Evolutionary conservation across 2,113 vertebrate genomes (phyloP).

Genomic region (Colinus virginianus): DNA sequence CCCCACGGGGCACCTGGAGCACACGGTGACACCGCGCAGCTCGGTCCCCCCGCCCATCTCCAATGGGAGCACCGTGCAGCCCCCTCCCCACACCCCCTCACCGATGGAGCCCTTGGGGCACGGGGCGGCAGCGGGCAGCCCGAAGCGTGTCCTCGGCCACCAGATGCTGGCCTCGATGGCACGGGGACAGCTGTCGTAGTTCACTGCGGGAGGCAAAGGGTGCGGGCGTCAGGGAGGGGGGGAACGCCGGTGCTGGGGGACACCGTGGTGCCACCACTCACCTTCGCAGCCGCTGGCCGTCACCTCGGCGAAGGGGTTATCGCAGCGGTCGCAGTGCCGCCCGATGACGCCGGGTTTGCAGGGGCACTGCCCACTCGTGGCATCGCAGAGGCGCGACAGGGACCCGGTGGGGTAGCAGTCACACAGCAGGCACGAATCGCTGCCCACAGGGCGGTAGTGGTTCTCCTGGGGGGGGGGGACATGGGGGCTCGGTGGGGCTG

Average conservation of each 20-base stretch:
- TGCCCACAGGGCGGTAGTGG: conserved; percentile 84
- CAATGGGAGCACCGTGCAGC: not conserved
- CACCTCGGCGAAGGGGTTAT: conserved; percentile 97
- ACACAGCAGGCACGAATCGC: conserved; percentile 86
- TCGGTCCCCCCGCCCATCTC: not conserved
- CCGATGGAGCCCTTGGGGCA: conserved; percentile 92
- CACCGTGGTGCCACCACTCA: conserved; percentile 33
- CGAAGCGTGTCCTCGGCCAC: conserved; percentile 97
- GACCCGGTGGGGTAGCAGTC: conserved; percentile 94
- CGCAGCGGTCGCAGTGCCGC: conserved; percentile 92
- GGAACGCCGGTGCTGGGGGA: no score
- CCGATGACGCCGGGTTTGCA: conserved; percentile 95
- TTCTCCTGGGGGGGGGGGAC: conserved; percentile 83
- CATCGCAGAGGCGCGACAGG: conserved; percentile 88
- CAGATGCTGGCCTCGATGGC: conserved; percentile 92
- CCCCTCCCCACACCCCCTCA: conserved; percentile 5
- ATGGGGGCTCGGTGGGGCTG: not conserved
- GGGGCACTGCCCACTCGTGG: conserved; percentile 88
- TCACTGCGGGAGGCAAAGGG: conserved; percentile 79
- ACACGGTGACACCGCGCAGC: not conserved
- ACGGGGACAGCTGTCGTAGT: conserved; percentile 96
- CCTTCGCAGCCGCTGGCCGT: conserved; percentile 93
- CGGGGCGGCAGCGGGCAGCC: conserved; percentile 90
- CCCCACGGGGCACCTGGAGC: not conserved
- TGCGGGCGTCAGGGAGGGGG: not conserved